These are phyloP conservation scores for Chlamydotis undulata DNA, from an alignment of 2,113 vertebrate species.

Conservation along the genomic window DNA sequence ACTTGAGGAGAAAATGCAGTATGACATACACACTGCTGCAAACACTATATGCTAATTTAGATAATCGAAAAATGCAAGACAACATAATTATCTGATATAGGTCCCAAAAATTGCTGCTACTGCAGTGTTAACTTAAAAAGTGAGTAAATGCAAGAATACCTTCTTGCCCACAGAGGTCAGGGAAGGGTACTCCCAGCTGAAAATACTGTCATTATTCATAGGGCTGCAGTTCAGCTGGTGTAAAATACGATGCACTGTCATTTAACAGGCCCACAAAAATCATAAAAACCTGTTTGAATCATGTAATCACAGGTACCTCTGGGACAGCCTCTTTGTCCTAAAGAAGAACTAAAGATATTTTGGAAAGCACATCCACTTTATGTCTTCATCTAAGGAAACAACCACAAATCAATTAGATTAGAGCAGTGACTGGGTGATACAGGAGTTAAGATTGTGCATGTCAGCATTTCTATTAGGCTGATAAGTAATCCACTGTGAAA, in stretches of 20 bases:
- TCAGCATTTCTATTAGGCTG: conserved; percentile 52
- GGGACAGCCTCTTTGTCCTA: conserved; percentile 36
- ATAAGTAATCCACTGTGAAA: conserved; percentile 43
- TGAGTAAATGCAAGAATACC: not conserved
- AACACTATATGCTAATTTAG: not conserved
- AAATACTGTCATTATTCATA: not conserved
- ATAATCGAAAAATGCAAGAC: not conserved
- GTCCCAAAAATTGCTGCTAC: not conserved
- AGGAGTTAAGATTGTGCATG: conserved; percentile 21
- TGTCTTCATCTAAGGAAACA: conserved; percentile 53
- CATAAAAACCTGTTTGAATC: not conserved
- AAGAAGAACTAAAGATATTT: conserved; percentile 28
- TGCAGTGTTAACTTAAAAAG: not conserved
- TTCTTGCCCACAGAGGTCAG: not conserved
- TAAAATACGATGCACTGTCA: not conserved
- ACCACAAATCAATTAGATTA: conserved; percentile 61
- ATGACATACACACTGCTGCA: not conserved
- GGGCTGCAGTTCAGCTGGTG: not conserved
- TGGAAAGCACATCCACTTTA: conserved; percentile 24
- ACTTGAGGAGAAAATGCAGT: not conserved
- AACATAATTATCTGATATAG: not conserved
- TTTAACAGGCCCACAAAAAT: not conserved
- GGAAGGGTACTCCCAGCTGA: not conserved
- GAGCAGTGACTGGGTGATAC: not conserved
- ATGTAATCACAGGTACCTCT: not conserved